These are phyloP conservation scores for Cremastinae sp. DNA, from an alignment of 2,888 invertebrate genomes.

Conservation along the genomic window DNA sequence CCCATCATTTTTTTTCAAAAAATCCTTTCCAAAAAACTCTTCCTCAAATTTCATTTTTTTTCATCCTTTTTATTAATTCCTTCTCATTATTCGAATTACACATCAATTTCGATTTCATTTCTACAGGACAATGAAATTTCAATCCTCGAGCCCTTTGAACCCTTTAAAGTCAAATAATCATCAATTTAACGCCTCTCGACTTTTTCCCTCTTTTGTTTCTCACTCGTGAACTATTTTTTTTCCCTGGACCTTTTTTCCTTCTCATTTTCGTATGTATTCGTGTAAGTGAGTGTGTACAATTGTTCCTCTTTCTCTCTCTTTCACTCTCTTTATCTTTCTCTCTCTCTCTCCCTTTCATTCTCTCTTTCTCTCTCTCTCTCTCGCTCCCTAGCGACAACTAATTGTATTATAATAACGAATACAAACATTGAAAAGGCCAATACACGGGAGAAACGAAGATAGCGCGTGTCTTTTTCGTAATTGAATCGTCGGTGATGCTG, in stretches of 20 bases:
- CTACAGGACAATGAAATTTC: no score
- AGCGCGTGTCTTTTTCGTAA: constrained; percentile 62
- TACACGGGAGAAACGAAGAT: constrained; percentile 72
- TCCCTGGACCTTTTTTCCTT: background rate
- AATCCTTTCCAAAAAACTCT: no score
- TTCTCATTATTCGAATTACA: no score
- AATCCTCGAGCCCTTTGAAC: no score
- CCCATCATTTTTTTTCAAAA: no score
- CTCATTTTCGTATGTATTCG: background rate
- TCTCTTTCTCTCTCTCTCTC: constrained; percentile 15
- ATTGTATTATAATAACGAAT: constrained; percentile 74
- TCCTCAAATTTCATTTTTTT: no score
- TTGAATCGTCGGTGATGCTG: constrained; percentile 68
- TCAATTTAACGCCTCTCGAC: no score
- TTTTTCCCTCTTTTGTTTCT: no score
- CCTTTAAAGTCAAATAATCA: no score
- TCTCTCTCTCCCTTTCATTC: constrained; percentile 4
- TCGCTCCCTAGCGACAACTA: constrained; percentile 71
- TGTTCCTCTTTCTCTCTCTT: background rate
- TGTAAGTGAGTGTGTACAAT: background rate
- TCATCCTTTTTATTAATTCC: no score
- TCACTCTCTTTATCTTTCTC: background rate
- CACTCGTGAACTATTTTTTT: background rate
- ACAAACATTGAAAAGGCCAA: constrained; percentile 77
- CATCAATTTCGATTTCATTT: no score